Conservation (phyloP, 1,140 invertebrate species). For the Tetranychus cinnabarinus region DNA sequence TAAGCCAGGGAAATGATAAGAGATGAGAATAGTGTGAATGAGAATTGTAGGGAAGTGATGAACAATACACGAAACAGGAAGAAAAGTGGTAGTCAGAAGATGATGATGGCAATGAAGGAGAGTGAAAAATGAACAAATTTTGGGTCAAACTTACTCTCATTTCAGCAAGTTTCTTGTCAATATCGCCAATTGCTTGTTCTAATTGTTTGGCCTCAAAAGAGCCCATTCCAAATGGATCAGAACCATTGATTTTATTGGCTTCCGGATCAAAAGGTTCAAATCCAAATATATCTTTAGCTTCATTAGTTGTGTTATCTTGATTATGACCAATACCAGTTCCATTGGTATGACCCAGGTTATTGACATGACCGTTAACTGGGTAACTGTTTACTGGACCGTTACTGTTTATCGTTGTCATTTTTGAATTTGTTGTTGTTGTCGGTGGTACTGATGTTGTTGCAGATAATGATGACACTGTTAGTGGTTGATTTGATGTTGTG, state of each 20-base stretch:
- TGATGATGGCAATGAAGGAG: neutral
- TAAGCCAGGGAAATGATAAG: too few relatives aligned
- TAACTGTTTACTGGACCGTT: neutral
- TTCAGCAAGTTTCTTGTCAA: constrained; percentile 14
- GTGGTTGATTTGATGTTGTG: neutral
- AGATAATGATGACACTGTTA: neutral
- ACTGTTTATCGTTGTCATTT: neutral
- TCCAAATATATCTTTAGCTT: constrained; percentile 33
- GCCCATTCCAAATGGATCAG: constrained; percentile 48
- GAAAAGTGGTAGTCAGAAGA: neutral
- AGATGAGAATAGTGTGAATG: too few relatives aligned
- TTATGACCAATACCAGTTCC: neutral
- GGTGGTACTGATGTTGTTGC: neutral
- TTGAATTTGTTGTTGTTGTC: neutral
- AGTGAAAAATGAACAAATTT: neutral
- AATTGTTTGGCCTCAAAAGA: constrained; percentile 11
- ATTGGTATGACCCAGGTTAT: neutral
- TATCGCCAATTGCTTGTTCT: constrained; percentile 13
- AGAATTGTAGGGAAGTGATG: neutral
- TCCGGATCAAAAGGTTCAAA: constrained; percentile 29
- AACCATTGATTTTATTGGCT: constrained; percentile 19
- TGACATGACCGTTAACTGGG: too few relatives aligned
- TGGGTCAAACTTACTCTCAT: constrained; percentile 12
- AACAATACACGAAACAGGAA: neutral
- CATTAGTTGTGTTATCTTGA: neutral